Conservation (phyloP, 2,888 invertebrate species). For the Cataglyphis livida region DNA sequence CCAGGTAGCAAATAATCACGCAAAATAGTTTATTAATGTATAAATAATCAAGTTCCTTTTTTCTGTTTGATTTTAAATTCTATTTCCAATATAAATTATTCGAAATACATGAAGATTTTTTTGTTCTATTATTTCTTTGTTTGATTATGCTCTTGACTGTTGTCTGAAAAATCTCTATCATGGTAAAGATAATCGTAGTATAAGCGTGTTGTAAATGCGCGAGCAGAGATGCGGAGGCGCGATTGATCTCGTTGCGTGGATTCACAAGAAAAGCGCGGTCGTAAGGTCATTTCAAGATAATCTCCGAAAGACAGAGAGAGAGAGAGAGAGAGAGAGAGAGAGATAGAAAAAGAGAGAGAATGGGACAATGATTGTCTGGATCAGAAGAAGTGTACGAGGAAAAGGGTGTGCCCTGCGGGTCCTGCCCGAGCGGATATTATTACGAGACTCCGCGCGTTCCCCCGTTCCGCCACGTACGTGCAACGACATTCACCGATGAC, state of each 20-base stretch:
- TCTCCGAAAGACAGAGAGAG: conserved; percentile 14
- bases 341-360: background rate
- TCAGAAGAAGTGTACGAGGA: conserved; percentile 52
- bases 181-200: background rate
- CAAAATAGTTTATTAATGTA: background rate
- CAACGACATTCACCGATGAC: conserved; percentile 50
- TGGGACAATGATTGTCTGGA: conserved; percentile 71
- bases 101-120: background rate
- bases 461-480: conserved; percentile 44
- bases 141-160: background rate
- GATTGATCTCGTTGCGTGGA: conserved; percentile 73
- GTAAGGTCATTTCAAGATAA: conserved; percentile 63
- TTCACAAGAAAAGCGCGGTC: conserved; percentile 18
- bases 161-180: background rate
- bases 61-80: background rate
- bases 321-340: background rate
- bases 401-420: conserved; percentile 62
- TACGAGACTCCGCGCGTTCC: conserved; percentile 51
- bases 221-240: conserved; percentile 72
- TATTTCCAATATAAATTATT: background rate
- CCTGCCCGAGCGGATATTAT: conserved; percentile 61
- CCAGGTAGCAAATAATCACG: background rate
- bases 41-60: background rate
- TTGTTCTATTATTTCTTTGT: background rate
- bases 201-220: conserved; percentile 65